Evolutionary conservation across 37 sponge, comb jelly and placozoan genomes (phyloP).

Genomic region (Mnemiopsis leidyi): DNA sequence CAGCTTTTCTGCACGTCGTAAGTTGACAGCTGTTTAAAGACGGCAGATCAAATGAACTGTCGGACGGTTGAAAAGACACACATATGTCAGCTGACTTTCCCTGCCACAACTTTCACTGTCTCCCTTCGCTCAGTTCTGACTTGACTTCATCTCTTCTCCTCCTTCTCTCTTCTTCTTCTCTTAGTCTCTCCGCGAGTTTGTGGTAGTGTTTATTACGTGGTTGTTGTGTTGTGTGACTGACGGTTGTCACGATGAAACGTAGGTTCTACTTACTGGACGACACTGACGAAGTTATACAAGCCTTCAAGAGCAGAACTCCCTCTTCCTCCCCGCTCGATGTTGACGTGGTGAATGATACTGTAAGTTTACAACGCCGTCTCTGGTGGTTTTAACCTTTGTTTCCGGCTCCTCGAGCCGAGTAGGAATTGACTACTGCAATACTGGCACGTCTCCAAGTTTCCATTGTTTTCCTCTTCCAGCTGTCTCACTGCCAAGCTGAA

Average conservation of each 20-base stretch:
- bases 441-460: neutral
- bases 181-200: too few relatives aligned
- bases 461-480: neutral
- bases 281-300: neutral
- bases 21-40: too few relatives aligned
- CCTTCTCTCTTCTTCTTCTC: neutral
- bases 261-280: neutral
- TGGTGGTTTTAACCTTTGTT: neutral
- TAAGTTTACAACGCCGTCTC: too few relatives aligned
- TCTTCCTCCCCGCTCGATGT: neutral
- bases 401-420: too few relatives aligned
- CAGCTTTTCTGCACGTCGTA: too few relatives aligned
- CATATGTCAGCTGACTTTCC: neutral
- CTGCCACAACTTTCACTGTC: neutral
- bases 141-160: neutral
- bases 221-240: too few relatives aligned
- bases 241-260: neutral
- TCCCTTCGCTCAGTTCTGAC: neutral
- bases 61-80: neutral
- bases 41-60: too few relatives aligned
- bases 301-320: neutral
- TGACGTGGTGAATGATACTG: neutral
- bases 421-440: neutral
- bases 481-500: too few relatives aligned
- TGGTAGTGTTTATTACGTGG: too few relatives aligned